These are phyloP conservation scores for Ichneumoninae sp. DNA, from an alignment of 2,888 invertebrate species.

Conservation along the genomic window DNA sequence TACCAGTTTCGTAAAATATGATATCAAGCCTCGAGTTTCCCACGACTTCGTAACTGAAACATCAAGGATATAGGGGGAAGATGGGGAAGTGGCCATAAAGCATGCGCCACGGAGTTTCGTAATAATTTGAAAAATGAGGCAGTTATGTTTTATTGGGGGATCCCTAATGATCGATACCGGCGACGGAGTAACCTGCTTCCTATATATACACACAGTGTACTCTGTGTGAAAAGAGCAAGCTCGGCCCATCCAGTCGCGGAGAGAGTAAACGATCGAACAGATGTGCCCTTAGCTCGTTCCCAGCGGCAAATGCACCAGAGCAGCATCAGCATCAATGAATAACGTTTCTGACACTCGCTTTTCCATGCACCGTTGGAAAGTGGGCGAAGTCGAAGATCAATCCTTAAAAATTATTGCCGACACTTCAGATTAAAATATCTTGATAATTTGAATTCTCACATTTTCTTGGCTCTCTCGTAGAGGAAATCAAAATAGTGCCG, in stretches of 20 bases:
- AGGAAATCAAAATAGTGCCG: too few relatives aligned
- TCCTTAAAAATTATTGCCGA: conserved; percentile 2
- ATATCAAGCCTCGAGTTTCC: conserved; percentile 28
- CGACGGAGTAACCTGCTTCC: conserved; percentile 27
- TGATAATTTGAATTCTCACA: too few relatives aligned
- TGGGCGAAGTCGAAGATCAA: conserved; percentile 24
- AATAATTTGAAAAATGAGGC: conserved; percentile 69
- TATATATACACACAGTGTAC: not conserved
- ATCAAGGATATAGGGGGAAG: conserved; percentile 32
- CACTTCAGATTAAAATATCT: not conserved
- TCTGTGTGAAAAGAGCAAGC: conserved; percentile 51
- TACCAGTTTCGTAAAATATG: conserved; percentile 35
- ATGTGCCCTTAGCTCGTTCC: conserved; percentile 63
- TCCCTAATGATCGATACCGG: conserved; percentile 61
- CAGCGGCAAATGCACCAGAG: conserved; percentile 42
- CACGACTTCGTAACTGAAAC: conserved; percentile 50
- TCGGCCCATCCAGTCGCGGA: conserved; percentile 7
- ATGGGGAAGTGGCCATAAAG: conserved; percentile 6
- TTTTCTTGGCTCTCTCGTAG: too few relatives aligned
- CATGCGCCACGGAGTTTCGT: conserved; percentile 29
- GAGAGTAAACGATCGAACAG: conserved; percentile 62
- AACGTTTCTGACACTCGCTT: conserved; percentile 57
- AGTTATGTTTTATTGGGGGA: conserved; percentile 65
- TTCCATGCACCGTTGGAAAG: conserved; percentile 52
- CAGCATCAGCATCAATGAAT: conserved; percentile 62